Base-by-base conservation (phyloP, 2,888 invertebrate genomes). In the Bimastos eiseni region DNA sequence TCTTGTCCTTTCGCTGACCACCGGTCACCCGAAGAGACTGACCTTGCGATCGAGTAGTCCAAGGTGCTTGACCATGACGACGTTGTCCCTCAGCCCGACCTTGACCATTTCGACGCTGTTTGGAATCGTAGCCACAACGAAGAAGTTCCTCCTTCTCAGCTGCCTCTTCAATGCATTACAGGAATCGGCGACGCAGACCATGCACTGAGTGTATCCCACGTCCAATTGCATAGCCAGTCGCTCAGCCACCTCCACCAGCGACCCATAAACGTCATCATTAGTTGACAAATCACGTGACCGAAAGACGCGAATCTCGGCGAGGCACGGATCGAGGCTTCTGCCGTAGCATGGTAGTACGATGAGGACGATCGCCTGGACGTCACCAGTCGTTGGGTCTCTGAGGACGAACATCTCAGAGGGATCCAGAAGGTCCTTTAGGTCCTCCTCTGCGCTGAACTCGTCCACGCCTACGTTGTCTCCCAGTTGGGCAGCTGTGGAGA, bases 71-170 rank as follows among this genome's bases (percentile, higher is more conserved):
- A n/a, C 70, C 70, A 70, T n/a, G 70, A 70, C 13, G 11, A 70
- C n/a, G n/a, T 70, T 70, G 70, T 70, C 70, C n/a, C 70, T 70
- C 70, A 70, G n/a, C 8, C 70, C 70, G 13, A n/a, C 70, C n/a
- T 70, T 70, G 70, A 70, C 70, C 70, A 70, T 70, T 30, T 70
- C n/a, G 70, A 70, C 70, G 70, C 70, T 70, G 70, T n/a, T n/a
- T n/a, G 70, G 70, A 70, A 70, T n/a, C 70, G 70, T 70, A 70
- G 13, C 70, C 30, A 70, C 70, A n/a, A n/a, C n/a, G 30, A n/a
- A n/a, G 70, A 70, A 70, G 70, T 70, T 70, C n/a, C 70, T 30
- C n/a, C 6, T 70, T 13, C 70, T 70, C 70, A 70, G 70, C 70
- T 70, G 70, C 70, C n/a, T 70, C 70, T 11, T 30, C 70, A 70